Percentiles rank a stretch among this genome's conserved stretches.
These are phyloP conservation scores for Holotrichia oblita DNA, from an alignment of 1,140 invertebrate genomes.

Conservation along the genomic window DNA sequence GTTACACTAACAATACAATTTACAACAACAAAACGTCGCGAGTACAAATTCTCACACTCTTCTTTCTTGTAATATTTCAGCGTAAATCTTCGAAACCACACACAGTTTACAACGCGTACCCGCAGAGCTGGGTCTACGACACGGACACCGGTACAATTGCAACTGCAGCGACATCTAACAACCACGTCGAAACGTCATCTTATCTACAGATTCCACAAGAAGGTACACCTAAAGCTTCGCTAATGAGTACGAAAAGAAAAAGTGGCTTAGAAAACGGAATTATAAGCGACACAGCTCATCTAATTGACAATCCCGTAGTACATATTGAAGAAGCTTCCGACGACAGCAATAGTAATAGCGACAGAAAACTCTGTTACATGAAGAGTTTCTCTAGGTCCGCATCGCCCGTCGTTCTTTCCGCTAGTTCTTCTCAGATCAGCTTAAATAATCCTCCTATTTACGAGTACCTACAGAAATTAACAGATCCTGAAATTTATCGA, in stretches of 20 bases:
- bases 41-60: neutral
- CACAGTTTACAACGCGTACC: constrained; percentile 60
- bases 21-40: neutral
- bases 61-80: constrained; percentile 49
- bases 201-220: constrained; percentile 57
- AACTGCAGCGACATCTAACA: constrained; percentile 43
- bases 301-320: constrained; percentile 59
- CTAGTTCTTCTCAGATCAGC: constrained; percentile 60
- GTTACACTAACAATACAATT: neutral
- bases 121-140: constrained; percentile 64
- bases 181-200: constrained; percentile 50
- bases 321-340: constrained; percentile 60
- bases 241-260: constrained; percentile 38
- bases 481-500: constrained; percentile 59
- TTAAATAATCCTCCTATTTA: constrained; percentile 60
- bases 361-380: constrained; percentile 62
- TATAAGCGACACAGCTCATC: constrained; percentile 47
- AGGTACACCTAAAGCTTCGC: constrained; percentile 51
- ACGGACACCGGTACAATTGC: constrained; percentile 47
- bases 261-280: constrained; percentile 45
- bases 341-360: constrained; percentile 59
- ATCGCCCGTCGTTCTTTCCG: constrained; percentile 60
- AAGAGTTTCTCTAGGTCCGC: constrained; percentile 62
- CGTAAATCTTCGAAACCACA: constrained; percentile 57
- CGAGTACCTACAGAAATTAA: constrained; percentile 62